phyloP scores from a whole-genome alignment of 2,113 vertebrate genomes.

The Heteronetta atricapilla region DNA sequence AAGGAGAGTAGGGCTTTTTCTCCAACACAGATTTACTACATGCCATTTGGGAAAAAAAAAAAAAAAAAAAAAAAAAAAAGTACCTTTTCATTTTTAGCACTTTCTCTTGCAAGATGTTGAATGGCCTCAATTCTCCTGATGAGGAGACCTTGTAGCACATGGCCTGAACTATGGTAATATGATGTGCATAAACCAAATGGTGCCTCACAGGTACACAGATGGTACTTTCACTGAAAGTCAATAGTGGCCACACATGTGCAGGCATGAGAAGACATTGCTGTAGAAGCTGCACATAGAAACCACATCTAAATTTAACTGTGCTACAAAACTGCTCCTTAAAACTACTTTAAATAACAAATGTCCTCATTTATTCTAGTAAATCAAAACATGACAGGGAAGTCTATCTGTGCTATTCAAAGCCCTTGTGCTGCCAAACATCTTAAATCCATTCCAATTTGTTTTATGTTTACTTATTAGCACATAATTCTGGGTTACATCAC shows the following conservation, averaged over 20 bases:
- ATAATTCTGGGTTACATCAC: not conserved
- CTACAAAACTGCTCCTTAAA: not conserved
- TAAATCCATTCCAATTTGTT: constrained; percentile 1
- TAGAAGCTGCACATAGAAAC: not conserved
- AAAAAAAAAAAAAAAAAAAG: not conserved
- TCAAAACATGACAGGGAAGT: not conserved
- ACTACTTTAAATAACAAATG: not conserved
- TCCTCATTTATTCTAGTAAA: not conserved
- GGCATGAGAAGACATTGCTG: not conserved
- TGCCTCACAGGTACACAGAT: not conserved
- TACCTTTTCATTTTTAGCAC: not conserved
- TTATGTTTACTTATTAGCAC: constrained; percentile 17
- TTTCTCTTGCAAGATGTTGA: not conserved
- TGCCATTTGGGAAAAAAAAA: not conserved
- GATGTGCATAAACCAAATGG: not conserved
- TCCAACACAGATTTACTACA: not conserved
- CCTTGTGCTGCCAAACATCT: not conserved
- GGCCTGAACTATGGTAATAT: not conserved
- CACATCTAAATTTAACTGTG: not conserved
- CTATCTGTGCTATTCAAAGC: not conserved
- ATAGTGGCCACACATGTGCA: not conserved
- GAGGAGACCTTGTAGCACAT: not conserved
- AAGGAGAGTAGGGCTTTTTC: not conserved
- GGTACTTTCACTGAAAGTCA: not conserved
- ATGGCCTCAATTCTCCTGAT: constrained; percentile 8